phyloP scores from a whole-genome alignment of 2,888 invertebrate genomes.

The Drosophila percnosoma region DNA sequence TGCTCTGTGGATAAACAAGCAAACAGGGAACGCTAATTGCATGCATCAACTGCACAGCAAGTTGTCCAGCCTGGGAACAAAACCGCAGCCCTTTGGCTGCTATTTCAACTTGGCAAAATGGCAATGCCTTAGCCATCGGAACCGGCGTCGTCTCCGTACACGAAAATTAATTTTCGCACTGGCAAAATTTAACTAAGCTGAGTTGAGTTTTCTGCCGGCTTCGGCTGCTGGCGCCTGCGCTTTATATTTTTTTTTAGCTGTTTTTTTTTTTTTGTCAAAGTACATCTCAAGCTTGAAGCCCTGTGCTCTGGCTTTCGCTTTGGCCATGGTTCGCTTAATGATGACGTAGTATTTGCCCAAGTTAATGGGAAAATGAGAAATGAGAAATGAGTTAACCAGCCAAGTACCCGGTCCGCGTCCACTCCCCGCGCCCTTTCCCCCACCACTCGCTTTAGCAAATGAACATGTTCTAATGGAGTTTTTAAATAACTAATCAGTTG shows the following conservation, averaged over 20 bases:
- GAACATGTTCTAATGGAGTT: conserved; percentile 66
- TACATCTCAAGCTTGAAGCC: conserved; percentile 20
- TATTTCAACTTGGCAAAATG: conserved; percentile 10
- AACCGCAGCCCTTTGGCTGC: conserved; percentile 31
- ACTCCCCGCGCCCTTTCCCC: neutral
- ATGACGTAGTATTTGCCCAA: conserved; percentile 66
- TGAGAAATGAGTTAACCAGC: conserved; percentile 51
- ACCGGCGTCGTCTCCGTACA: conserved; percentile 28
- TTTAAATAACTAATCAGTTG: conserved; percentile 71
- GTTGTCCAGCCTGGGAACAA: conserved; percentile 44
- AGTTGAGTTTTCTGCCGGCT: conserved; percentile 31
- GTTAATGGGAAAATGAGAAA: conserved; percentile 66
- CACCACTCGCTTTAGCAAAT: conserved; percentile 29
- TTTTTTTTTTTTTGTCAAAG: conserved; percentile 1
- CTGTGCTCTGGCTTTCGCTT: conserved; percentile 18
- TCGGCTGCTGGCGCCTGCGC: conserved; percentile 23
- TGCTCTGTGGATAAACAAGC: conserved; percentile 37
- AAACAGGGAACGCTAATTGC: conserved; percentile 47
- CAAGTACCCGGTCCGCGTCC: neutral
- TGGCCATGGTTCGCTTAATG: conserved; percentile 60
- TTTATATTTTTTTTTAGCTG: neutral
- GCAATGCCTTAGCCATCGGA: conserved; percentile 25
- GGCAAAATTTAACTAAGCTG: conserved; percentile 52
- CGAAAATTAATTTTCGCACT: conserved; percentile 55
- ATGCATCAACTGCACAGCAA: conserved; percentile 50